Conservation (phyloP, 2,797 vertebrate genomes). For the Tauraco hartlaubi region DNA sequence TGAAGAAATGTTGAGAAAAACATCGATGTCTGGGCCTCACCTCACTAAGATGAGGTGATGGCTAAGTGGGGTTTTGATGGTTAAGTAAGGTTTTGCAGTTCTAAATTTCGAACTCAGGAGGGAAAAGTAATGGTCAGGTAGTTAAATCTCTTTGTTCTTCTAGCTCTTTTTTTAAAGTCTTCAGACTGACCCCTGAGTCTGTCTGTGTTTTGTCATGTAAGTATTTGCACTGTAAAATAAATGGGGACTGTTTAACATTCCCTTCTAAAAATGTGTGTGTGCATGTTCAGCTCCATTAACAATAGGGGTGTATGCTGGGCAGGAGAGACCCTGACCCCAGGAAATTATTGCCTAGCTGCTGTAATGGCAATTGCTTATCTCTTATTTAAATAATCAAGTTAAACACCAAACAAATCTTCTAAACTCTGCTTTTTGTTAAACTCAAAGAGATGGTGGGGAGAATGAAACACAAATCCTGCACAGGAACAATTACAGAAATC, state of each 20-base stretch:
- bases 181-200: conserved; percentile 38
- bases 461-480: conserved; percentile 16
- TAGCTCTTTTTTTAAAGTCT: neutral
- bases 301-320: neutral
- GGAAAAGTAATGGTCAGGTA: neutral
- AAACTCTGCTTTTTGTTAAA: conserved; percentile 31
- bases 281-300: conserved; percentile 45
- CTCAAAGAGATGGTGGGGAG: neutral
- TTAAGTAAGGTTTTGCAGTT: neutral
- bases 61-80: neutral
- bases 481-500: neutral
- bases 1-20: neutral
- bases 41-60: neutral
- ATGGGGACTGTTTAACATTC: conserved; percentile 62
- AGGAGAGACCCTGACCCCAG: conserved; percentile 48
- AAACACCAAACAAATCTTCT: conserved; percentile 57
- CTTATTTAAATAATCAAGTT: conserved; percentile 62
- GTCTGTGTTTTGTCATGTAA: conserved; percentile 49
- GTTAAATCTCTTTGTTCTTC: conserved; percentile 25
- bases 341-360: conserved; percentile 47
- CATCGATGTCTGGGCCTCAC: neutral
- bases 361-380: conserved; percentile 46
- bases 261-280: conserved; percentile 47
- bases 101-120: neutral
- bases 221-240: conserved; percentile 71